Evolutionary conservation across 2,113 vertebrate species (phyloP), one percentile per base, ranked within the genome.

Genomic region (Dipodomys ordii): DNA sequence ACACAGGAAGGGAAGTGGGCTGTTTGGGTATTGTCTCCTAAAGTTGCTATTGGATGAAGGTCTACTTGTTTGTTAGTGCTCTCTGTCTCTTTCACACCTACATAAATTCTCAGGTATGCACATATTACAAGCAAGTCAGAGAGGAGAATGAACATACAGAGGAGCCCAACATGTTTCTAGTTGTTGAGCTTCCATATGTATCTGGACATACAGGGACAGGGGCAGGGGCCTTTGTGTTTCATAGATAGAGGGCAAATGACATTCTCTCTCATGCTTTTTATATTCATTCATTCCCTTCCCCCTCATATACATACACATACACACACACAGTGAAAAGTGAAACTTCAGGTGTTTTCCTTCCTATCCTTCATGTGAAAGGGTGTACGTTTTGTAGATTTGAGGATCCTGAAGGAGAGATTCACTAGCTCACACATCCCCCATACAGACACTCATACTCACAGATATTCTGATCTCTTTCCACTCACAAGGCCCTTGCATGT

Each of bases 31-130:
- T 74, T 89, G 19, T 91, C 88, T 65, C 65, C 39, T 65, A 35
- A 92, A 62, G 84, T 80, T 71, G 49, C 49, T 88, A 8, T 72
- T 88, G 23, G 74, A 77, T 92, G 76, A 79, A 93, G 76, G 67
- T 60, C 0, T 22, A 74, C 20, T 79, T 35, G 19, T 72, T 80
- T 94, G 25, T 88, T 85, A 92, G 53, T 57, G 67, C 8, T 77
- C 32, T 74, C 28, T 76, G n/a, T 35, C 71, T 82, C 1, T 1
- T 90, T 69, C 74, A 20, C 22, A 80, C 69, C 72, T 85, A 49
- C 9, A 22, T 46, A 85, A 53, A 53, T 39, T 32, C 11, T 30
- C 44, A 19, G 28, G 23, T 67, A 27, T 72, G 19, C 35, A 74
- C 23, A 53, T 80, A 30, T 18, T 1, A 19, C 35, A 65, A 69